A percentile compares a stretch with the other conserved stretches of the same genome.
These are phyloP conservation scores for Cryptosula pallasiana DNA, from an alignment of 2,888 invertebrate genomes.

Conservation along the genomic window DNA sequence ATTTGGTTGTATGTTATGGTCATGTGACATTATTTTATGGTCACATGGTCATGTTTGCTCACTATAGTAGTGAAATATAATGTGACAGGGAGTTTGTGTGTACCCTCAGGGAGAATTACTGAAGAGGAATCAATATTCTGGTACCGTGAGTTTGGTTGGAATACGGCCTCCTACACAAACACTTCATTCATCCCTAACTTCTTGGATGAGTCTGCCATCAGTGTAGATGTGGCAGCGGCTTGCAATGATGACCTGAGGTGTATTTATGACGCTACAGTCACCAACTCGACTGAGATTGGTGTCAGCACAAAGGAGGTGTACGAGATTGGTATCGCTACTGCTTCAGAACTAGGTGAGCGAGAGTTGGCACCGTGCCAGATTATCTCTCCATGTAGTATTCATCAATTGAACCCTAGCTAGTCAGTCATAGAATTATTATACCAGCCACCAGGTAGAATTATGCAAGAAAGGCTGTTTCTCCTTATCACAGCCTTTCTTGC, in stretches of 20 bases:
- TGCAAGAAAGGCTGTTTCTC: too few species aligned
- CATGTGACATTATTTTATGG: too few species aligned
- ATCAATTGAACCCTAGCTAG: too few species aligned
- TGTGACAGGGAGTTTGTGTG: too few species aligned
- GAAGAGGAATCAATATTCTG: slow-evolving; percentile 22
- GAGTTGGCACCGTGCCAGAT: too few species aligned
- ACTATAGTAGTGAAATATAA: too few species aligned
- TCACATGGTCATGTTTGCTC: too few species aligned
- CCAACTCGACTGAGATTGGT: background rate
- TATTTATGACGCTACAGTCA: background rate
- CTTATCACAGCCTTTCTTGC: too few species aligned
- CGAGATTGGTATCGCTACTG: background rate
- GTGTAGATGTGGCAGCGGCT: background rate
- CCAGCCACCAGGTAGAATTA: too few species aligned
- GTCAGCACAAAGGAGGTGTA: background rate
- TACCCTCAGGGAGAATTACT: slow-evolving; percentile 16
- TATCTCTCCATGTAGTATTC: too few species aligned
- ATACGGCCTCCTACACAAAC: background rate
- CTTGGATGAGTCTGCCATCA: background rate
- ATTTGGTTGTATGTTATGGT: too few species aligned
- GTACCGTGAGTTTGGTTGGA: background rate
- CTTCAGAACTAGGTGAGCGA: background rate
- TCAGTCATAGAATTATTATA: too few species aligned
- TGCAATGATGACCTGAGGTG: slow-evolving; percentile 7
- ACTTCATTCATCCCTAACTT: background rate